phyloP scores from a whole-genome alignment of 2,888 invertebrate species.

The Dolichomitus sp. region DNA sequence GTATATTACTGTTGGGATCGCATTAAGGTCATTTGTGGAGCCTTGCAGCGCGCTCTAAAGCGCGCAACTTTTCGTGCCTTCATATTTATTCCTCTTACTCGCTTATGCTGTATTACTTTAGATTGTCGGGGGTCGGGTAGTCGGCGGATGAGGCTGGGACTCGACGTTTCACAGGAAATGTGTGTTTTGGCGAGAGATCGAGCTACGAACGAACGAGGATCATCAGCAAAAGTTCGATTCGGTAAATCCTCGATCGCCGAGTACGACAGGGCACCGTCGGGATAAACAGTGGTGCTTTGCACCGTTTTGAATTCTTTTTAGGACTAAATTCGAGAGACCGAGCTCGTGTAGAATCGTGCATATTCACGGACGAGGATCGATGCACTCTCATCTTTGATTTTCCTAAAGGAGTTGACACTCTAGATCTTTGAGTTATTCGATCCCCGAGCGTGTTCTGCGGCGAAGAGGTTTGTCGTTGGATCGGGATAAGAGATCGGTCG shows the following conservation, averaged over 20 bases:
- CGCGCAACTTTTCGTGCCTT: constrained; percentile 48
- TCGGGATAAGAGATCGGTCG: constrained; percentile 23
- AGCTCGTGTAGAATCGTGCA: constrained; percentile 9
- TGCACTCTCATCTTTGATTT: too few species aligned
- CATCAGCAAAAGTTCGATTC: not conserved
- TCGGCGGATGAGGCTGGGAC: not conserved
- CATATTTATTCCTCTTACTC: constrained; percentile 35
- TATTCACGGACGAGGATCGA: not conserved
- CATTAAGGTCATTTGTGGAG: constrained; percentile 60
- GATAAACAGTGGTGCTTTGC: not conserved
- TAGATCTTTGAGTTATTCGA: not conserved
- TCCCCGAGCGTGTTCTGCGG: not conserved
- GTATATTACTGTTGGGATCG: constrained; percentile 64
- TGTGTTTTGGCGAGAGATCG: not conserved
- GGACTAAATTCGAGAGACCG: constrained; percentile 4
- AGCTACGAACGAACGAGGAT: constrained; percentile 22
- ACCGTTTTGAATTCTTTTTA: not conserved
- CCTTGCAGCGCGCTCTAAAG: constrained; percentile 33
- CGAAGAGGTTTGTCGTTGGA: constrained; percentile 3
- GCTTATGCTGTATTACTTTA: constrained; percentile 42
- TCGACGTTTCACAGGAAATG: constrained; percentile 29
- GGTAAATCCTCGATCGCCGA: constrained; percentile 30
- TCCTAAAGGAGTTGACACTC: not conserved
- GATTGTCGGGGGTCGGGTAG: constrained; percentile 19
- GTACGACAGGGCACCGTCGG: constrained; percentile 15